These are phyloP conservation scores for Plusia festucae DNA, from an alignment of 2,888 invertebrate genomes.

Conservation along the genomic window DNA sequence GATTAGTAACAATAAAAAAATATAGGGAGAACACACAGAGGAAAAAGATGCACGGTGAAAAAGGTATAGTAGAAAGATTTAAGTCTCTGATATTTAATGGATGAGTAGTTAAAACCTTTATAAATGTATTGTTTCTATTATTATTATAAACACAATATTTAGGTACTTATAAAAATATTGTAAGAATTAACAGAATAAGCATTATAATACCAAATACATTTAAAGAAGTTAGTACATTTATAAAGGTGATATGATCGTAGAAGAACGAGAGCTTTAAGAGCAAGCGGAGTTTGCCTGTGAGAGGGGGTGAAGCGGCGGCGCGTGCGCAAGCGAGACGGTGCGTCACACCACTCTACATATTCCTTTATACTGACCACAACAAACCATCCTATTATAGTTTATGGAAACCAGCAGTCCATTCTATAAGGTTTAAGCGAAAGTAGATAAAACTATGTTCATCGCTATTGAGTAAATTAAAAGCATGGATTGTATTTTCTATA, in stretches of 20 bases:
- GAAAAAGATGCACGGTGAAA: constrained; percentile 13
- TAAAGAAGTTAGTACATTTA: constrained; percentile 15
- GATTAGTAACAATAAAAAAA: constrained; percentile 32
- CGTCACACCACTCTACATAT: constrained; percentile 18
- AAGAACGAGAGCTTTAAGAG: constrained; percentile 14
- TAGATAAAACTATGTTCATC: no score
- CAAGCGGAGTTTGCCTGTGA: constrained; percentile 50
- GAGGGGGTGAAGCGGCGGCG: constrained; percentile 78
- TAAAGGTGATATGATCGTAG: constrained; percentile 21
- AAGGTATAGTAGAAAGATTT: neutral
- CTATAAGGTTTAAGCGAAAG: no score
- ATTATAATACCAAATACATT: neutral
- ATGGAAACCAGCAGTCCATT: no score
- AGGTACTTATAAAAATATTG: no score
- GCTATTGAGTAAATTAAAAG: no score
- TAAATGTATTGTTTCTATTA: neutral
- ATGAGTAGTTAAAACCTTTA: neutral
- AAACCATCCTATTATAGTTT: neutral
- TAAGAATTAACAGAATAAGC: no score
- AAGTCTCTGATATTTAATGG: neutral
- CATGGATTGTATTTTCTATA: no score
- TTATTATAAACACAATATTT: no score
- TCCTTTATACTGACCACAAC: neutral
- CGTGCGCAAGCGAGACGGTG: constrained; percentile 59
- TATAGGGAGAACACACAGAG: constrained; percentile 16